A percentile compares a stretch with the other conserved stretches of the same genome.
Evolutionary conservation across 1,140 invertebrate species (phyloP).

Genomic region (Camponotus floridanus): DNA sequence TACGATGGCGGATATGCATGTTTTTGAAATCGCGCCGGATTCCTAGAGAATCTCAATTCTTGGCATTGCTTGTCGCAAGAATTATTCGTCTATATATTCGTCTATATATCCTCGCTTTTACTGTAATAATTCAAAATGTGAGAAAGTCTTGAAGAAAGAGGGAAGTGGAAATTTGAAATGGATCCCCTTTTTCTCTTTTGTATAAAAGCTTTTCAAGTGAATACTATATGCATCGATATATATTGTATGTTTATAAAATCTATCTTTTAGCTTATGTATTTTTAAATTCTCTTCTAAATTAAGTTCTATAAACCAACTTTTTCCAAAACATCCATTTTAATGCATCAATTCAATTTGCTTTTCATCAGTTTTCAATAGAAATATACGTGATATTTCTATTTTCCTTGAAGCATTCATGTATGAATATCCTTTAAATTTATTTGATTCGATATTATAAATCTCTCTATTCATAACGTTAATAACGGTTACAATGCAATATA

Average conservation of each 20-base stretch:
- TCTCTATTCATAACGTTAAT: not conserved
- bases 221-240: not conserved
- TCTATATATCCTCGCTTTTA: not conserved
- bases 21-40: constrained; percentile 3
- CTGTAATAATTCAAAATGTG: not conserved
- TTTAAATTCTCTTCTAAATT: not conserved
- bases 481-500: not conserved
- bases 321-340: no score
- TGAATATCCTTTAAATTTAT: constrained; percentile 3
- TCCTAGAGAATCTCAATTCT: not conserved
- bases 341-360: not conserved
- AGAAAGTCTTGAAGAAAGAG: not conserved
- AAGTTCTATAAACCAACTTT: not conserved
- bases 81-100: not conserved
- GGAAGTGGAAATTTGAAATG: not conserved
- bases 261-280: not conserved
- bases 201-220: not conserved
- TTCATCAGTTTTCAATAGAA: not conserved
- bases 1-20: not conserved
- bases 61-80: not conserved
- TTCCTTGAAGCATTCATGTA: not conserved
- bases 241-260: not conserved
- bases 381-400: not conserved
- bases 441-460: not conserved
- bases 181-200: not conserved